phyloP scores from a whole-genome alignment of 2,888 invertebrate species.

The Auanema sp. region DNA sequence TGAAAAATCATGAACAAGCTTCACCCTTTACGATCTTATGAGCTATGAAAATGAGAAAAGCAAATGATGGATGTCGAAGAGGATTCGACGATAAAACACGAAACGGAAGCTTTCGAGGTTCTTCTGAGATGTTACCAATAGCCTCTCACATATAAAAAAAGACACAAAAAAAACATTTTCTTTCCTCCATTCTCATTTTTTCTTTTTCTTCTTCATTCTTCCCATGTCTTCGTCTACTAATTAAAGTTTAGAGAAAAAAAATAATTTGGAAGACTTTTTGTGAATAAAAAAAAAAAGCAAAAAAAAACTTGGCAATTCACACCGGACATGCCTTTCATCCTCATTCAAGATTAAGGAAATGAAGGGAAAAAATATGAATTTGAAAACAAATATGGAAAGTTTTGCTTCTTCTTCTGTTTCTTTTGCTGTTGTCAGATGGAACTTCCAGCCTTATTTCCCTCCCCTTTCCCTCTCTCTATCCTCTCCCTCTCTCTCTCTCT shows the following conservation, averaged over 20 bases:
- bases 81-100: neutral
- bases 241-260: constrained; percentile 2
- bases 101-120: no score
- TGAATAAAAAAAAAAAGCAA: no score
- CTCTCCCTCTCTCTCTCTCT: no score
- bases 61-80: neutral
- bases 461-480: no score
- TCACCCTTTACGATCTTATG: neutral
- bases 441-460: no score
- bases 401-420: neutral
- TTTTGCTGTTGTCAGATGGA: no score
- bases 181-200: neutral
- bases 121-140: neutral
- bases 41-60: constrained; percentile 2
- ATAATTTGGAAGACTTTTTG: no score
- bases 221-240: neutral
- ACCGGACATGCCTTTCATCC: no score
- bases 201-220: neutral
- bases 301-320: no score
- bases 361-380: no score
- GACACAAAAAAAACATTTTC: neutral
- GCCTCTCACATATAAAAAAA: neutral
- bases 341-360: no score
- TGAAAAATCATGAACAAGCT: constrained; percentile 3
- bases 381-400: neutral